phyloP scores from a whole-genome alignment of 2,113 vertebrate genomes.

The Naja naja region DNA sequence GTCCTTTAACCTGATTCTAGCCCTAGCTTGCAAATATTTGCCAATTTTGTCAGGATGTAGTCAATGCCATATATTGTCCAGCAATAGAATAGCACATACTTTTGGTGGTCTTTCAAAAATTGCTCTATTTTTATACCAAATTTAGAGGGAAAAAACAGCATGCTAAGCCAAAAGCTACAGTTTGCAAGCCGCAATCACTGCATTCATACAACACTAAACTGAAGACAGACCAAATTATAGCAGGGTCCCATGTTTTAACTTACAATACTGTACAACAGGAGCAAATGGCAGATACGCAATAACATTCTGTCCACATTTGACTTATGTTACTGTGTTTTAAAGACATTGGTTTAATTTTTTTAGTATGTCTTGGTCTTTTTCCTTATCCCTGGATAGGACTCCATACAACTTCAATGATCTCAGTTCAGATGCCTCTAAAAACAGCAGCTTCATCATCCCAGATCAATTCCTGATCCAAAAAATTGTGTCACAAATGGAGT shows the following conservation, averaged over 20 bases:
- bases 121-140: background rate
- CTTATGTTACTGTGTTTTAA: background rate
- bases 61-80: background rate
- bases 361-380: background rate
- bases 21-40: background rate
- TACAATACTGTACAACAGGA: background rate
- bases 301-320: background rate
- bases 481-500: conserved; percentile 73
- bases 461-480: conserved; percentile 55
- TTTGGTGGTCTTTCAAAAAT: background rate
- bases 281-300: background rate
- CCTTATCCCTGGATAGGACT: conserved; percentile 43
- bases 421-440: conserved; percentile 45
- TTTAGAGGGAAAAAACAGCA: background rate
- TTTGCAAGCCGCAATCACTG: background rate
- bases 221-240: background rate
- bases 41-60: background rate
- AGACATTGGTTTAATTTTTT: background rate
- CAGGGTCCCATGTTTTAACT: background rate
- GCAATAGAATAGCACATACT: background rate
- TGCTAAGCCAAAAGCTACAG: background rate
- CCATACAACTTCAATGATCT: background rate
- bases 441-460: conserved; percentile 16
- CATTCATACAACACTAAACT: background rate
- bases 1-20: background rate